These are phyloP conservation scores for Aspidiotus destructor DNA, from an alignment of 2,888 invertebrate species.

Conservation along the genomic window DNA sequence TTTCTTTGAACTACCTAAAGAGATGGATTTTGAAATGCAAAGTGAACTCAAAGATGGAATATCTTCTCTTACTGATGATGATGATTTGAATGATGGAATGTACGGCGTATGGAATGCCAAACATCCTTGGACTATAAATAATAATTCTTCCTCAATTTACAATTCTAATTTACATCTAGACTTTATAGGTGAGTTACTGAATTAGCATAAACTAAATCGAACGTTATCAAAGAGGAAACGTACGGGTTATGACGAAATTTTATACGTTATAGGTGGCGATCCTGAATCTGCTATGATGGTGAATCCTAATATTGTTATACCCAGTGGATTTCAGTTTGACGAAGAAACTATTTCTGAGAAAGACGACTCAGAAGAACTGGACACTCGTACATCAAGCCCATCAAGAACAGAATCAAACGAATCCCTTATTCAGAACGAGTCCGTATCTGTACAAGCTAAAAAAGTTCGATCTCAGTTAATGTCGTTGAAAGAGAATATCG, in stretches of 20 bases:
- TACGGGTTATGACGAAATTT: neutral
- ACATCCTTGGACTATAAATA: slow-evolving; percentile 30
- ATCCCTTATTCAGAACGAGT: slow-evolving; percentile 3
- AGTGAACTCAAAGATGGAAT: slow-evolving; percentile 16
- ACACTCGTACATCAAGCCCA: neutral
- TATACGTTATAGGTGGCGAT: slow-evolving; percentile 35
- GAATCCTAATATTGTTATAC: slow-evolving; percentile 84
- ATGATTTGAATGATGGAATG: slow-evolving; percentile 24
- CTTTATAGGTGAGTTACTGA: slow-evolving; percentile 34
- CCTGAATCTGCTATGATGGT: slow-evolving; percentile 57
- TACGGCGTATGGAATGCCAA: slow-evolving; percentile 30
- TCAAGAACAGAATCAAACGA: slow-evolving; percentile 5
- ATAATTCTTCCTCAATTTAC: slow-evolving; percentile 31
- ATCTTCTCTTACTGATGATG: slow-evolving; percentile 15
- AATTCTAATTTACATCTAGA: slow-evolving; percentile 37
- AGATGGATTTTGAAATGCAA: slow-evolving; percentile 23
- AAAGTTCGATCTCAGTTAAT: slow-evolving; percentile 11
- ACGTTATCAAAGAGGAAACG: neutral
- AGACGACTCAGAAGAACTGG: neutral
- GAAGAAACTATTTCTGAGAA: slow-evolving; percentile 11
- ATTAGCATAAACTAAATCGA: neutral
- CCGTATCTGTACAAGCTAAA: neutral
- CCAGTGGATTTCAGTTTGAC: slow-evolving; percentile 40
- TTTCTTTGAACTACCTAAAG: slow-evolving; percentile 29
- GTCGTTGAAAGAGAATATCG: slow-evolving; percentile 10